Evolutionary conservation across 2,888 invertebrate species (phyloP), one percentile per base, ranked within the genome.

Genomic region (Vanessa cardui): DNA sequence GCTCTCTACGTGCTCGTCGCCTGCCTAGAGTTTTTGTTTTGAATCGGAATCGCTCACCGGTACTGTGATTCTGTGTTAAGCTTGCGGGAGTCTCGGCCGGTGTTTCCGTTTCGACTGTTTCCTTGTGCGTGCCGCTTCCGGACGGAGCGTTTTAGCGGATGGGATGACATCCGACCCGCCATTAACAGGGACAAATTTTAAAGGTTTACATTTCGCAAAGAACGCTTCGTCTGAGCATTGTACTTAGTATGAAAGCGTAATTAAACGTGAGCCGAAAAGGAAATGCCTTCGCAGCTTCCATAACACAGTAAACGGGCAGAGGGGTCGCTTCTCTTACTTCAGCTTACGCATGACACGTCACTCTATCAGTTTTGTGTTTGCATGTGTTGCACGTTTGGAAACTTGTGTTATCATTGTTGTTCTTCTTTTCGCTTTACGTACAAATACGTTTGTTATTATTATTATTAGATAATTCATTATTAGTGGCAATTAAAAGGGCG

Each of bases 21-120:
- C 89, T 93, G 93, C 85, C 91, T 93, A 85, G 93, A 93, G 83
- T 93, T 93, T 89, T 89, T 93, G 84, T 93, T 93, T 85, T 93
- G 88, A 90, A 73, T 62, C 74, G 71, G 80, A 77, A 81, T 76
- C 81, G 81, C 85, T 85, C 88, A 83, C 85, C 88, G 92, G 90
- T 90, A 90, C 89, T 88, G 89, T 90, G 83, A 78, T 80, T 72
- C 67, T 84, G 86, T 89, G 86, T 85, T 86, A 83, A 82, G 88
- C 87, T 87, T 86, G 83, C 81, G 84, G 84, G 86, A 86, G 84
- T 88, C 82, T 62, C 78, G 80, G 79, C 67, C 66, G 66, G 72
- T 69, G 74, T 68, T 72, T 73, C 65, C 63, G 56, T 73, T 72
- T 71, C 72, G 59, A n/a, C n/a, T n/a, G n/a, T 39, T 39, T 12